Base-by-base conservation (phyloP, 2,888 invertebrate species). In the Hyppa rectilinea region DNA sequence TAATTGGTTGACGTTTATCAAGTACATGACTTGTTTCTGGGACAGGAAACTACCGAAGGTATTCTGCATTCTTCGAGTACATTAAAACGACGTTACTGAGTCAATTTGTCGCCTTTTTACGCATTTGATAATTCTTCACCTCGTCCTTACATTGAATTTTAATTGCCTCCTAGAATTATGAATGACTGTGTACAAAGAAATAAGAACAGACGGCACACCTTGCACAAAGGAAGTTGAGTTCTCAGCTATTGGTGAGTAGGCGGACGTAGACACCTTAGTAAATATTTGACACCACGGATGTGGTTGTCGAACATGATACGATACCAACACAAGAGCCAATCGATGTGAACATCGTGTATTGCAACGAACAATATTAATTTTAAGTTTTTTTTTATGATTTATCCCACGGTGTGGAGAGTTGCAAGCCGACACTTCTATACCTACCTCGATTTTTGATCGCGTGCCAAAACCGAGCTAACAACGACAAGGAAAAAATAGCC, bases 401-500 rank as follows among this genome's bases (percentile, higher is more conserved):
- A 82, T 81, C 70, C 67, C 61, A 61, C 62, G 64, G 76, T 69
- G 80, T 76, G 75, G 80, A 80, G 82, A 78, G 71, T 70, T 86
- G 87, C 87, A 85, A 85, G 83, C 86, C 80, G 88, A 86, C 87
- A 88, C 83, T 86, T 85, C 77, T 85, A 85, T 86, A 82, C 87
- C 85, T 86, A 82, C 87, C 85, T 86, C 87, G 86, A 87, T 88
- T 92, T 92, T 95, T 95, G 95, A 92, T 79, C 80, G 78, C 64
- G 86, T 92, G 95, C 95, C 95, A 95, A 91, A 85, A 88, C 66
- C 84, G 90, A 92, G 91, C 91, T 87, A 92, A 92, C 92, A 89
- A 90, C 91, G 92, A 90, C 91, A 89, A 90, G 92, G 91, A 93
- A 95, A 95, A 95, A 95, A 95, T 94, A 94, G 91, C 91, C 88